Base-by-base conservation (phyloP, 1,140 invertebrate species). In the Drosophila yakuba region DNA sequence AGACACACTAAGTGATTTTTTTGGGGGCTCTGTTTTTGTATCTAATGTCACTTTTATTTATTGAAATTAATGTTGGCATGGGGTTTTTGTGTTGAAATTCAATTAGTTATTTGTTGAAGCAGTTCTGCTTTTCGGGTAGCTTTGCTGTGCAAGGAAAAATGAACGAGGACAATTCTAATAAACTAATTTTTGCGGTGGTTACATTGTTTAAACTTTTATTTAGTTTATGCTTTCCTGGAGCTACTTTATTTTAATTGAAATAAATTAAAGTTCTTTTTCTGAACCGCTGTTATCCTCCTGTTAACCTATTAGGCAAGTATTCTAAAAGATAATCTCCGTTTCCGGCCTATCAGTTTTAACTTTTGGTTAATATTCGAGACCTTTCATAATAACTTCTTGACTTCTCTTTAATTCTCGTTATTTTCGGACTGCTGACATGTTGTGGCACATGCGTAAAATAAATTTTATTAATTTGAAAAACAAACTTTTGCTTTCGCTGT, bases 31-130 rank as follows among this genome's bases (percentile, higher is more conserved):
- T 44, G 23, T 20, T 63, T 60, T 54, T 58, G 32, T 72, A 57
- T 64, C 76, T 80, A 84, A 84, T 84, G 77, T 80, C 59, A 80
- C 55, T 63, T 84, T 73, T 84, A 84, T 84, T 84, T 84, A 84
- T 84, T 84, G 67, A 84, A 84, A 80, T 80, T 80, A 77, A 76
- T 80, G 80, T 85, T 69, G 71, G 63, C 73, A 64, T 67, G 67
- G 32, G 64, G 61, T 71, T 72, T 74, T 51, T 48, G 25, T 75
- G 71, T 41, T n/a, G 20, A 41, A 59, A 69, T 60, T 61, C 43
- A 67, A 62, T 64, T 77, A 61, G 17, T 77, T 54, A 50, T 45
- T 77, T 39, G 50, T 59, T 76, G 48, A 36, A 38, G 59, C 52
- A 51, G 51, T 38, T 45, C 43, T 51, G 20, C 32, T 44, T 55